Evolutionary conservation across 2,797 vertebrate genomes (phyloP).

Genomic region (Ctenochaetus hawaiiensis): DNA sequence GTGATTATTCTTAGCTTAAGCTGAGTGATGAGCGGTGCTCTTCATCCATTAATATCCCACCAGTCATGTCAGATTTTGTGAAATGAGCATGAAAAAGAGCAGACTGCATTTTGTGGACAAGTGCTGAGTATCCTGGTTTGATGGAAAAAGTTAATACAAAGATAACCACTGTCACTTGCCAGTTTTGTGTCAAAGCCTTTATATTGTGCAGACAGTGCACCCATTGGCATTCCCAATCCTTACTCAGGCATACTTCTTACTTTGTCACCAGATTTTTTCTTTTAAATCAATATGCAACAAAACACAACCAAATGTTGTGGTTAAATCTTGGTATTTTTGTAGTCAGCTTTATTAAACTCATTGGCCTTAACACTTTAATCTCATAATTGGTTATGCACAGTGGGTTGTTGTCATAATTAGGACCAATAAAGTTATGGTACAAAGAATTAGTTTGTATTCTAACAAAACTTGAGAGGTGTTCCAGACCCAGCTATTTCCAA

Average conservation of each 20-base stretch:
- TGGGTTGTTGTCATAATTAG: neutral
- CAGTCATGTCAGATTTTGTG: neutral
- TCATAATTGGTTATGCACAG: neutral
- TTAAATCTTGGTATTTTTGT: neutral
- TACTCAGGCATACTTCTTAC: neutral
- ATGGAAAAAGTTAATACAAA: neutral
- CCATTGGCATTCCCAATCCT: no score
- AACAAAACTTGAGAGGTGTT: neutral
- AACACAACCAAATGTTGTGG: neutral
- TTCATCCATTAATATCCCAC: neutral
- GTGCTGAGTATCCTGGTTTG: neutral
- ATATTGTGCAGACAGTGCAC: neutral
- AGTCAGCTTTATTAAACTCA: neutral
- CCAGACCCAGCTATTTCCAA: constrained; percentile 3
- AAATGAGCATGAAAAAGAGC: neutral
- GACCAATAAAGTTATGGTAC: constrained; percentile 3
- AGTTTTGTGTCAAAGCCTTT: neutral
- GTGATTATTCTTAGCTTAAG: constrained; percentile 12
- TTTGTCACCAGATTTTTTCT: neutral
- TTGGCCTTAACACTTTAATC: neutral
- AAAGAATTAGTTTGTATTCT: constrained; percentile 7
- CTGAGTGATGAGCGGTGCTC: neutral
- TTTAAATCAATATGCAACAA: neutral
- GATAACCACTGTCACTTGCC: neutral
- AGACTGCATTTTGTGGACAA: constrained; percentile 1